Evolutionary conservation across 2,113 vertebrate genomes (phyloP).

Genomic region (Dasyprocta punctata): DNA sequence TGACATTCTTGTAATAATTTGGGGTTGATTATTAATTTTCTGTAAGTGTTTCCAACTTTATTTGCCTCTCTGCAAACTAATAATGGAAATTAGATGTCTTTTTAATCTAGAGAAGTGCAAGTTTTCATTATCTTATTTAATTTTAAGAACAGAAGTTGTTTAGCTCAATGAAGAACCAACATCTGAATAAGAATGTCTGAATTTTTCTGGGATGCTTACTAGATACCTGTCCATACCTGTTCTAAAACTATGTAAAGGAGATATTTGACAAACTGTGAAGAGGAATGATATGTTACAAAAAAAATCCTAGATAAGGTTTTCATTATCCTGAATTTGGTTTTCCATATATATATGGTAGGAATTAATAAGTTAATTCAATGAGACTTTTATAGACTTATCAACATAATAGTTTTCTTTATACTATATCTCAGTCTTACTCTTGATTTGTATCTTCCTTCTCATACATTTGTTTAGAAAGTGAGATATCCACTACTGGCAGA

Average conservation of each 20-base stretch:
- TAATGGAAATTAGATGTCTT: not conserved
- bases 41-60: not conserved
- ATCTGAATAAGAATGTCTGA: not conserved
- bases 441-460: not conserved
- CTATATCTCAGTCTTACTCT: not conserved
- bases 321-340: no score
- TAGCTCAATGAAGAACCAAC: not conserved
- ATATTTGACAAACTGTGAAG: not conserved
- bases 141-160: not conserved
- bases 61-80: not conserved
- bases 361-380: not conserved
- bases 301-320: no score
- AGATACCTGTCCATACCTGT: not conserved
- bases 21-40: not conserved
- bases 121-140: not conserved
- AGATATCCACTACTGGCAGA: not conserved
- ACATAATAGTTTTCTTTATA: not conserved
- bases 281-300: not conserved
- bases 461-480: constrained; percentile 7
- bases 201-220: not conserved
- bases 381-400: not conserved
- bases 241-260: not conserved
- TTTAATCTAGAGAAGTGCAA: not conserved
- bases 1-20: not conserved
- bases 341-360: not conserved